Evolutionary conservation across 2,888 invertebrate genomes (phyloP), one percentile per base, ranked within the genome.

Genomic region (Bugulina stolonifera): DNA sequence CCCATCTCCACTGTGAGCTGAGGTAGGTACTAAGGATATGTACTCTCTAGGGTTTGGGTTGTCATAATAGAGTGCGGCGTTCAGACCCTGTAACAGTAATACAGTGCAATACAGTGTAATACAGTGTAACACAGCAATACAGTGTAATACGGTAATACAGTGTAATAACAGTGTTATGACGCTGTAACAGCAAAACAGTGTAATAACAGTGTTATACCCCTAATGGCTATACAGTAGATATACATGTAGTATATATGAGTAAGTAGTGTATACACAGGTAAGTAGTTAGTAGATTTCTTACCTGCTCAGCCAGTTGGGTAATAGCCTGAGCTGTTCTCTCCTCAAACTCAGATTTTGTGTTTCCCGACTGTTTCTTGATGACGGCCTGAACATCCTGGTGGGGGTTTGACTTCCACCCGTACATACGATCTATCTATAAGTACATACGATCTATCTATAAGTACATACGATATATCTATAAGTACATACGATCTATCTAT

Each of bases 1-100:
- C 57, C 96, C 97, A 83, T 99, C 99, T 27, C 99, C 99, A 0
- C 94, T 92, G 76, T 94, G 93, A 0, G 99, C 99, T 73, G 97
- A 97, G 0, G 99, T 99, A 0, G 99, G 99, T 18, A 99, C 92
- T 80, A 99, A 87, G 0, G 96, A 96, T 57, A 98, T 91, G 82
- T 97, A 99, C 69, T 91, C 91, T 73, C 93, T 90, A 0, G 91
- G 90, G 84, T 99, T 96, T 0, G 93, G 93, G 87, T 99, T 99
- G 78, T 97, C 94, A 84, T 93, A 94, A 86, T 93, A 98, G 55
- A 99, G 83, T 0, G 94, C 93, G 0, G 97, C 94, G 85, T 99
- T 99, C 72, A 99, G 84, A 78, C 94, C 93, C 90, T 92, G 86
- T 27, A 77, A 64, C 57, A 57, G 57, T n/a, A 57, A 57, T 52